Percentiles rank a stretch among this genome's conserved stretches.
phyloP scores from a whole-genome alignment of 2,113 vertebrate species.

The Gadus chalcogrammus region DNA sequence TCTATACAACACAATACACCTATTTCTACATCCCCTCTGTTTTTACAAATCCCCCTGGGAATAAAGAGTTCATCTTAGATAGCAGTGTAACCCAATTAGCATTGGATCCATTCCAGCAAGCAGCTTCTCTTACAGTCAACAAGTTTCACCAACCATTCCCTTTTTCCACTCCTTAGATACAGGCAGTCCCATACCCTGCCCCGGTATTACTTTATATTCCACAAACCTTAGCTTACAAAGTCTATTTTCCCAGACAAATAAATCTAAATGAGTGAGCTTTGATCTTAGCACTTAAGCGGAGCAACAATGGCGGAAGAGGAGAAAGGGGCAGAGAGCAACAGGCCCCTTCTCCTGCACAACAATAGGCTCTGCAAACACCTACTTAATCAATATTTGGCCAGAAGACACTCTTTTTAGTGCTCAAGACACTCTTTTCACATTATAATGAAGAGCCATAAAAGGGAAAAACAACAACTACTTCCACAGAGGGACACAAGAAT shows the following conservation, averaged over 20 bases:
- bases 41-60: background rate
- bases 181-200: constrained; percentile 37
- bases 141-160: constrained; percentile 8
- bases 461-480: constrained; percentile 76
- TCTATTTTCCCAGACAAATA: constrained; percentile 93
- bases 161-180: constrained; percentile 39
- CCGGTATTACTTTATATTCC: constrained; percentile 57
- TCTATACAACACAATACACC: too few relatives aligned
- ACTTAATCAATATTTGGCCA: constrained; percentile 99
- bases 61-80: constrained; percentile 5
- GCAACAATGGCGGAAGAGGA: constrained; percentile 86
- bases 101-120: constrained; percentile 31
- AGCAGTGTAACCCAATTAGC: constrained; percentile 32
- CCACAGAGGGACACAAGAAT: constrained; percentile 81
- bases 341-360: constrained; percentile 82
- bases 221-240: constrained; percentile 58
- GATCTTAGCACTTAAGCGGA: constrained; percentile 90
- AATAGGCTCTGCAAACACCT: constrained; percentile 95
- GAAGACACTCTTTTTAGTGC: constrained; percentile 76
- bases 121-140: background rate
- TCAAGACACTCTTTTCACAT: constrained; percentile 94
- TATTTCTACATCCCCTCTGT: background rate
- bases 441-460: constrained; percentile 96
- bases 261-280: constrained; percentile 94
- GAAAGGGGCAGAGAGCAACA: constrained; percentile 82